Evolutionary conservation across 2,888 invertebrate genomes (phyloP).

Genomic region (Abrostola triplasia): DNA sequence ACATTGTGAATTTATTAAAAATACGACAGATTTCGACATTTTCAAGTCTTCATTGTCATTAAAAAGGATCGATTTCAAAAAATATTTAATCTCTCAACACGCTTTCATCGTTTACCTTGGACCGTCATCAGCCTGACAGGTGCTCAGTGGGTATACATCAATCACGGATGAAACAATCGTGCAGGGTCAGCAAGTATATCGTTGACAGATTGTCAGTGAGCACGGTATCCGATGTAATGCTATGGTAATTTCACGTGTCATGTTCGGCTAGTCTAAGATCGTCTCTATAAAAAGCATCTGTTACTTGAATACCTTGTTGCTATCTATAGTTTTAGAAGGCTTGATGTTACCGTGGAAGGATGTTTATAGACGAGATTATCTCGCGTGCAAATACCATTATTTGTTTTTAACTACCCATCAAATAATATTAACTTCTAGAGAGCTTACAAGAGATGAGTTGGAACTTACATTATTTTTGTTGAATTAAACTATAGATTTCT

Average conservation of each 20-base stretch:
- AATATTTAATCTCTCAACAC: not conserved
- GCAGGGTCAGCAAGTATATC: slow-evolving; percentile 66
- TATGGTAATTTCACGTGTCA: slow-evolving; percentile 57
- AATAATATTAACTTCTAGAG: too few species aligned
- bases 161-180: slow-evolving; percentile 72
- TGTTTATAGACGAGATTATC: not conserved
- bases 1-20: too few species aligned
- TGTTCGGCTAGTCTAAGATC: slow-evolving; percentile 39
- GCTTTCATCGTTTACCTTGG: slow-evolving; percentile 48
- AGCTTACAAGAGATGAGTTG: too few species aligned
- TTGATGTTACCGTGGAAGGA: not conserved
- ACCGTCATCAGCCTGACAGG: slow-evolving; percentile 61
- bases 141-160: slow-evolving; percentile 69
- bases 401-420: too few species aligned
- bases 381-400: too few species aligned
- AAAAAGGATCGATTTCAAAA: too few species aligned
- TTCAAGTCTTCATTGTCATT: too few species aligned
- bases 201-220: slow-evolving; percentile 75
- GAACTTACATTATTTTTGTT: too few species aligned
- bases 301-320: slow-evolving; percentile 36
- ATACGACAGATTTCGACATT: too few species aligned
- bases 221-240: slow-evolving; percentile 60
- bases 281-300: slow-evolving; percentile 28
- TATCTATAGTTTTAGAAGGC: slow-evolving; percentile 32
- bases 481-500: too few species aligned